Conservation (phyloP, 2,113 vertebrate species). For the Eclectus roratus region DNA sequence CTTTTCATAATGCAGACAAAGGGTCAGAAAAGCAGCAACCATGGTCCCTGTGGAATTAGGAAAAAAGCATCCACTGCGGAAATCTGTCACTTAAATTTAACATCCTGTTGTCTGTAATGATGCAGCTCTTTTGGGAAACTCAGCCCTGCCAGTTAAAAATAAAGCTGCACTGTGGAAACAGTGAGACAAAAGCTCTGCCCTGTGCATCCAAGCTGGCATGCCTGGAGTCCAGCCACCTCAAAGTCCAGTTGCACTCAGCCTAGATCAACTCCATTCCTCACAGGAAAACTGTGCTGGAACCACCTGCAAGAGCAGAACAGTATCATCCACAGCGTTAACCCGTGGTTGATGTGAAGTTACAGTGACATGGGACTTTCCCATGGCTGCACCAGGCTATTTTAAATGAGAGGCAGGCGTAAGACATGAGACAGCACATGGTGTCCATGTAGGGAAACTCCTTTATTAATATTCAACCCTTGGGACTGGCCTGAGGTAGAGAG, state of each 20-base stretch:
- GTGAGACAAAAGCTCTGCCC: neutral
- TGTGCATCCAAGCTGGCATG: neutral
- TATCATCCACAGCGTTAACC: neutral
- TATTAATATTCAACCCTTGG: slow-evolving; percentile 29
- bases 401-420: slow-evolving; percentile 1
- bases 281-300: neutral
- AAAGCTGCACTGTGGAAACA: neutral
- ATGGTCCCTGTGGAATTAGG: neutral
- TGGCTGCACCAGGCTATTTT: neutral
- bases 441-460: slow-evolving; percentile 2
- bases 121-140: slow-evolving; percentile 19
- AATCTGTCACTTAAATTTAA: neutral
- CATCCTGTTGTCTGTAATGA: neutral
- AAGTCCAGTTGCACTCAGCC: neutral
- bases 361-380: neutral
- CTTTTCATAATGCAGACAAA: neutral
- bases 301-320: neutral
- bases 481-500: neutral
- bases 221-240: neutral
- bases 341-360: neutral
- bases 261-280: neutral
- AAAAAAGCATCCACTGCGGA: neutral
- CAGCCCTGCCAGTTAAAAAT: neutral
- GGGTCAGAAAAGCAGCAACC: neutral
- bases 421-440: neutral